Base-by-base conservation (phyloP, 2,888 invertebrate genomes). In the Pachymerium ferrugineum region DNA sequence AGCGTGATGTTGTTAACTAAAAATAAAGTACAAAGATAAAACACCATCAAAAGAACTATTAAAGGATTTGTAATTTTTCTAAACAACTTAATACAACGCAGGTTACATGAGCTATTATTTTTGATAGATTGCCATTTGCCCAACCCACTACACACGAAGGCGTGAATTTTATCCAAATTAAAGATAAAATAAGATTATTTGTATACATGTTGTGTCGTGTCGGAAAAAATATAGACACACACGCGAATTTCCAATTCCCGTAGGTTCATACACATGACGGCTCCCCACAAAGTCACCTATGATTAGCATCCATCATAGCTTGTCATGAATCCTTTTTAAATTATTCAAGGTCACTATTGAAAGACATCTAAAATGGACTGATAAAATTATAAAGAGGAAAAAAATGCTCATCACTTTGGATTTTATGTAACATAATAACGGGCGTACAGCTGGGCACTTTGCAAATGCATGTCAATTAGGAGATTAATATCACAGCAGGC, bases 391-490 rank as follows among this genome's bases (percentile, higher is more conserved):
- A 12, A n/a, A n/a, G n/a, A n/a, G n/a, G n/a, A 62, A 62, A 62
- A 62, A 62, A 62, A 62, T 62, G 28, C 12, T 28, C 62, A 62
- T 62, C 62, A 28, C 62, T 62, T 28, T 62, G 14, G 25, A 62
- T 62, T 62, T 62, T 62, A n/a, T 62, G 62, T 62, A 62, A 62
- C 28, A 22, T 62, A 62, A 62, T 62, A 62, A 62, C 62, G 62
- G 62, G 62, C 62, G 25, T 62, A 62, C 62, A 62, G 62, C 62
- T 62, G 62, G 62, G 62, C 62, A 62, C 62, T 62, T 62, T 62
- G 62, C 62, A 62, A 62, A 62, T 62, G 62, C 62, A 62, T 62
- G 62, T 62, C 62, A 62, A 62, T 62, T 62, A 62, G 62, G 62
- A 62, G 62, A 62, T 62, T 62, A 62, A 62, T 62, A 62, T 62